Evolutionary conservation across 1,140 invertebrate species (phyloP).

Genomic region (Brachystomella parvula): DNA sequence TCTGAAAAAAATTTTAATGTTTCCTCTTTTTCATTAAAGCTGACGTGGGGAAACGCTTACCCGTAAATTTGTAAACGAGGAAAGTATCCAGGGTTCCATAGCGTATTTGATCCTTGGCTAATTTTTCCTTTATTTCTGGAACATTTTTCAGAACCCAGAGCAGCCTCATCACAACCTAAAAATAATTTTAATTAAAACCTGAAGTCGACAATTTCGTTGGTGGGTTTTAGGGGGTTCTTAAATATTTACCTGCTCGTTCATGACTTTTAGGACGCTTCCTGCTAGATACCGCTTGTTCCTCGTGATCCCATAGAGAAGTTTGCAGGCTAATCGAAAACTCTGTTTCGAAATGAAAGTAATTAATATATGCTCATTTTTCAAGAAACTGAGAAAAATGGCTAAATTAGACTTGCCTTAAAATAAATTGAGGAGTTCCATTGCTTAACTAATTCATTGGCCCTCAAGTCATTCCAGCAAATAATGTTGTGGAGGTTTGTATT

Average conservation of each 20-base stretch:
- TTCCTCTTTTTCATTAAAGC: too few relatives aligned
- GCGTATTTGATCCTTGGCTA: slow-evolving; percentile 55
- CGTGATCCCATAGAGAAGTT: slow-evolving; percentile 63
- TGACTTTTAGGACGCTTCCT: slow-evolving; percentile 65
- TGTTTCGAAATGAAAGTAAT: slow-evolving; percentile 40
- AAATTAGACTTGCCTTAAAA: slow-evolving; percentile 52
- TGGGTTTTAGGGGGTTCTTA: too few relatives aligned
- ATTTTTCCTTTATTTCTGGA: slow-evolving; percentile 53
- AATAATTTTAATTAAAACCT: slow-evolving; percentile 12
- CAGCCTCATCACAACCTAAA: slow-evolving; percentile 68
- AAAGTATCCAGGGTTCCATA: slow-evolving; percentile 93
- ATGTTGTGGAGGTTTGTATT: slow-evolving; percentile 82
- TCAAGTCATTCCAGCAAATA: slow-evolving; percentile 91
- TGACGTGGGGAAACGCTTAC: slow-evolving; percentile 3
- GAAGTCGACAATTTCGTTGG: not conserved
- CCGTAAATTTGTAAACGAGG: slow-evolving; percentile 72
- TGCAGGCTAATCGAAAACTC: slow-evolving; percentile 54
- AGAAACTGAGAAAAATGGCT: not conserved
- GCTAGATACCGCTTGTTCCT: slow-evolving; percentile 70
- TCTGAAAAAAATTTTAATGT: slow-evolving; percentile 39
- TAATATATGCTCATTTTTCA: not conserved
- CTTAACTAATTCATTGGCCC: slow-evolving; percentile 69
- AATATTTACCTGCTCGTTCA: slow-evolving; percentile 64
- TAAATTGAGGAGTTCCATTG: slow-evolving; percentile 75
- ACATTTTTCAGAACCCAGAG: slow-evolving; percentile 69